Base-by-base conservation (phyloP, 2,113 vertebrate species). In the Collichthys lucidus region DNA sequence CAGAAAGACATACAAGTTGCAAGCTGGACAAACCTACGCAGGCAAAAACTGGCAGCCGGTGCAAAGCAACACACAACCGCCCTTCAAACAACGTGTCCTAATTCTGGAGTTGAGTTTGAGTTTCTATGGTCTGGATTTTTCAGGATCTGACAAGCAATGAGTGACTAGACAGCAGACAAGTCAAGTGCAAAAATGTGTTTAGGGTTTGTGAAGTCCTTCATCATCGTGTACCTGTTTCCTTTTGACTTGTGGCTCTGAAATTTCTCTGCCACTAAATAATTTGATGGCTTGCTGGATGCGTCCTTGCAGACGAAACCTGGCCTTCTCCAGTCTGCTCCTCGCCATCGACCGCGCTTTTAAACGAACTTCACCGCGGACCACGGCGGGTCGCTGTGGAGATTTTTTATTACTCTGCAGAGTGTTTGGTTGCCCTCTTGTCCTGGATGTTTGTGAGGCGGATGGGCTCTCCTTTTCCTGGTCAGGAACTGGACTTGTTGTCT, bases 281-380 rank as follows among this genome's bases (percentile, higher is more conserved):
- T 68, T 66, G 47, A 90, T 86, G 26, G 91, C 92, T 73, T 93
- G 87, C 50, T 90, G 88, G 72, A 95, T 89, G 64, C 88, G 83
- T 74, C 90, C 86, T 20, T 93, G 85, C 56, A 95, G 81, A 11
- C n/a, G 86, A 12, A 77, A 60, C 53, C 80, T 84, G 57, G 93
- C 87, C 79, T 90, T 93, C 71, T 92, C 91, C 88, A 95, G 86
- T 24, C 91, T 75, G 81, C 90, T 92, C 56, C 62, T 92, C 12
- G 93, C 92, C 88, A 92, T 89, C 0, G 89, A 89, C 65, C 87
- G 90, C 46, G 90, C 91, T 82, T 77, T 93, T 1, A 78, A 82
- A n/a, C 68, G 90, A 14, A 90, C 89, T 49, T 94, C 91, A 16
- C 82, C 77, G 52, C 15, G 80, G 55, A 60, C 69, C 80, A 90